phyloP scores from a whole-genome alignment of 53 echinoderm and acorn worm genomes.

The Holothuria scabra region DNA sequence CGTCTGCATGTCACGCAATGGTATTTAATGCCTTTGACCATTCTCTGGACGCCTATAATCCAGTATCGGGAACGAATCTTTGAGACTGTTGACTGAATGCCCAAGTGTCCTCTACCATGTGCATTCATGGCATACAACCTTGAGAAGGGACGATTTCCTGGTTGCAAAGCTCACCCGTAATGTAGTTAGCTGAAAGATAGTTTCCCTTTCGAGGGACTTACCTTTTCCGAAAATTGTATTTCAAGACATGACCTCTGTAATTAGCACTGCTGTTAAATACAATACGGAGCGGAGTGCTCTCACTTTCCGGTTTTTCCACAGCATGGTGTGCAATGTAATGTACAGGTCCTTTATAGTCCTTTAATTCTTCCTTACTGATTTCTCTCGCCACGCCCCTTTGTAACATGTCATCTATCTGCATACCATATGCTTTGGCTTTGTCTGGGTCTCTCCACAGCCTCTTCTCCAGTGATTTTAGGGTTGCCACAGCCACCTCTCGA shows the following conservation, averaged over 20 bases:
- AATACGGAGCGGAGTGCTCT: conserved; percentile 56
- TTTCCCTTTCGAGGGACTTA: too few relatives aligned
- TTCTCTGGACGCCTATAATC: too few relatives aligned
- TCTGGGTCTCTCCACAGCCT: neutral
- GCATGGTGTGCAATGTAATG: conserved; percentile 58
- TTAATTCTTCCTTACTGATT: neutral
- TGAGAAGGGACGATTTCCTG: too few relatives aligned
- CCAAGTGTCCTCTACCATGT: too few relatives aligned
- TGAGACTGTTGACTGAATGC: too few relatives aligned
- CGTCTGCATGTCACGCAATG: too few relatives aligned
- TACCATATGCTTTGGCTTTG: neutral
- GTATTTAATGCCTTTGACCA: too few relatives aligned
- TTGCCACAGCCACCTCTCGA: conserved; percentile 26
- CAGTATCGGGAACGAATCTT: too few relatives aligned
- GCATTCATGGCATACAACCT: too few relatives aligned
- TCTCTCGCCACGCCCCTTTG: conserved; percentile 11
- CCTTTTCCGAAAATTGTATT: too few relatives aligned
- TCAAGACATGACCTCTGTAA: conserved; percentile 48
- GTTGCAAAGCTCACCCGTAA: too few relatives aligned
- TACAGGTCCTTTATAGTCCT: conserved; percentile 39
- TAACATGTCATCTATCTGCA: conserved; percentile 15
- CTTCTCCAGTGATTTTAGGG: conserved; percentile 17
- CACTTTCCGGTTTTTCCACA: conserved; percentile 51
- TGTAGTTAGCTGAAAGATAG: conserved; percentile 32
- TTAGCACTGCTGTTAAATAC: conserved; percentile 59